These are phyloP conservation scores for Chloroclysta siterata DNA, from an alignment of 2,888 invertebrate genomes.

Conservation along the genomic window DNA sequence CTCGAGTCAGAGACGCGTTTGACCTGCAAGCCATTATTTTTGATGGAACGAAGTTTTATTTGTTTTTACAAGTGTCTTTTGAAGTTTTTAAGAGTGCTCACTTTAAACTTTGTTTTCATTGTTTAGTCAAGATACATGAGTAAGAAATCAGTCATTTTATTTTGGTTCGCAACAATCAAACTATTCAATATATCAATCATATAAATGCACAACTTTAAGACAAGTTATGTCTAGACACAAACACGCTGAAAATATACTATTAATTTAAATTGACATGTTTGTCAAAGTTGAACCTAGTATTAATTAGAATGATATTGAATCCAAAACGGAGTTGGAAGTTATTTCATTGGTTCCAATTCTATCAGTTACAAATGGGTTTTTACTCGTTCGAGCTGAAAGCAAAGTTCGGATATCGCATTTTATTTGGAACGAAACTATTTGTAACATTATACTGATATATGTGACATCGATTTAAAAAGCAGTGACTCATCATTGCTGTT, in stretches of 20 bases:
- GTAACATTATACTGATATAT: slow-evolving; percentile 54
- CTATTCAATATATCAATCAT: neutral
- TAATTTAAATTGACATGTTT: slow-evolving; percentile 30
- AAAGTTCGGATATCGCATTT: slow-evolving; percentile 70
- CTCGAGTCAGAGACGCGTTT: slow-evolving; percentile 24
- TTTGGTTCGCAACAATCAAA: neutral
- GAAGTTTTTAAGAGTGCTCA: neutral
- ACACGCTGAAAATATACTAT: slow-evolving; percentile 12
- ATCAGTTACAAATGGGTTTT: slow-evolving; percentile 65
- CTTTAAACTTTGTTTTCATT: neutral
- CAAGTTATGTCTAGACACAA: slow-evolving; percentile 15
- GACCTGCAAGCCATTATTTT: slow-evolving; percentile 30
- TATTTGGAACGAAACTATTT: slow-evolving; percentile 62
- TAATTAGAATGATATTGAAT: slow-evolving; percentile 66
- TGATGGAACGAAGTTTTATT: slow-evolving; percentile 28
- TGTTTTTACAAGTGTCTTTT: slow-evolving; percentile 16
- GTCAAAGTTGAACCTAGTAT: slow-evolving; percentile 44
- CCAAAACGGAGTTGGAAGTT: slow-evolving; percentile 61
- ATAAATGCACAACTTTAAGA: slow-evolving; percentile 1
- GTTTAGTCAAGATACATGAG: neutral
- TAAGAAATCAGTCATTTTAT: neutral
- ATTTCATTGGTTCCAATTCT: slow-evolving; percentile 64
- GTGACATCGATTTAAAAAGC: slow-evolving; percentile 18
- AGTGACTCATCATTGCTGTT: no score
- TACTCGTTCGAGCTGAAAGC: slow-evolving; percentile 65